Evolutionary conservation across 1,140 invertebrate genomes (phyloP).

Genomic region (Leptinotarsa texana): DNA sequence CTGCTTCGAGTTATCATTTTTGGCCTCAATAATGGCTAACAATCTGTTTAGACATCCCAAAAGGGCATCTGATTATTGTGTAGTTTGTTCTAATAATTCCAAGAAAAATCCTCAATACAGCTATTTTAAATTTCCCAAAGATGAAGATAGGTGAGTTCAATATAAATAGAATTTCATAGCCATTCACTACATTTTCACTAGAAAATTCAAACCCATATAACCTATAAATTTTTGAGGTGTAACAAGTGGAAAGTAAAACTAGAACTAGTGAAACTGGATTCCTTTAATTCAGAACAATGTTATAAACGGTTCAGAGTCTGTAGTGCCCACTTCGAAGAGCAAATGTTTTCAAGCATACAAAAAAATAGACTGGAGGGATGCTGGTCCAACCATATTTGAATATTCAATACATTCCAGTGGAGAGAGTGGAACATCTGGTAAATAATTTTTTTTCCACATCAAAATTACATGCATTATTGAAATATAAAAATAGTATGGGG

Average conservation of each 20-base stretch:
- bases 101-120: conserved; percentile 16
- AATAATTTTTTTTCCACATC: conserved; percentile 4
- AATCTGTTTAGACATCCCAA: conserved; percentile 5
- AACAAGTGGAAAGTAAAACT: conserved; percentile 3
- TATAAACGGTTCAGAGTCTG: conserved; percentile 20
- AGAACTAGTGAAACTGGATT: background rate
- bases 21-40: background rate
- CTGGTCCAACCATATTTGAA: conserved; percentile 14
- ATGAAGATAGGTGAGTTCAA: conserved; percentile 14
- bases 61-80: conserved; percentile 19
- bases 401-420: background rate
- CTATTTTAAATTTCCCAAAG: conserved; percentile 15
- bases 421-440: background rate
- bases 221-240: conserved; percentile 15
- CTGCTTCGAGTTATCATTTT: no score
- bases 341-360: conserved; percentile 11
- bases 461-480: background rate
- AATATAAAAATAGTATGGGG: no score
- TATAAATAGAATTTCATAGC: background rate
- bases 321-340: conserved; percentile 10
- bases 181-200: background rate
- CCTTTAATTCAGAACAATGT: conserved; percentile 4
- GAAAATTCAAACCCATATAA: background rate
- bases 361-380: conserved; percentile 18
- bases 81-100: conserved; percentile 7